Evolutionary conservation across 2,797 vertebrate genomes (phyloP).

Genomic region (Psittacula derbiana): DNA sequence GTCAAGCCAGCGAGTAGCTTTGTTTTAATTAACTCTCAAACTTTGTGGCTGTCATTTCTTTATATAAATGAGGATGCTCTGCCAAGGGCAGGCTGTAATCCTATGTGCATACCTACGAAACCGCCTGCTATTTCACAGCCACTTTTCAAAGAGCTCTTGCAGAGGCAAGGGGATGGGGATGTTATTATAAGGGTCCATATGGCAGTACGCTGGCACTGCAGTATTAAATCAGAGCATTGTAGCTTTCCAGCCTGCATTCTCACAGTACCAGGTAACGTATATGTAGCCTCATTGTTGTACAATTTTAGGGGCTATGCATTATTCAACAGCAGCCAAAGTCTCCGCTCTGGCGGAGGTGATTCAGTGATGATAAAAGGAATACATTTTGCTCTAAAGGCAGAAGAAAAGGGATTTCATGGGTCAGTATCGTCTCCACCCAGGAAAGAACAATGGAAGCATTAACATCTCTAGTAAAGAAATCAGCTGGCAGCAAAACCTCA

Average conservation of each 20-base stretch:
- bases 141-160: conserved; percentile 26
- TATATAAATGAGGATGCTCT: conserved; percentile 43
- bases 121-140: conserved; percentile 22
- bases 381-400: not conserved
- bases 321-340: conserved; percentile 24
- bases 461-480: conserved; percentile 3
- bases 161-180: conserved; percentile 15
- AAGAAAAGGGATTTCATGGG: not conserved
- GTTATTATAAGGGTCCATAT: conserved; percentile 23
- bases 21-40: conserved; percentile 65
- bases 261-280: not conserved
- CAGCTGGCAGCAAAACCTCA: not conserved
- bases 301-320: conserved; percentile 30
- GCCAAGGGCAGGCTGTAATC: conserved; percentile 43
- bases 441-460: not conserved
- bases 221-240: conserved; percentile 27
- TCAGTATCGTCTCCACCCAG: not conserved
- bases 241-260: conserved; percentile 18
- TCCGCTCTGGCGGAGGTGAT: not conserved
- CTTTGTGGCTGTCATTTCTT: conserved; percentile 43
- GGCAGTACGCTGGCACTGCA: not conserved
- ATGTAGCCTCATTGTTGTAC: conserved; percentile 40
- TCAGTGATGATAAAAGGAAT: conserved; percentile 25
- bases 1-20: conserved; percentile 54
- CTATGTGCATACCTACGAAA: not conserved